A percentile compares a stretch with the other conserved stretches of the same genome.
Conservation (phyloP, 1,140 invertebrate species). For the Mercenaria mercenaria region DNA sequence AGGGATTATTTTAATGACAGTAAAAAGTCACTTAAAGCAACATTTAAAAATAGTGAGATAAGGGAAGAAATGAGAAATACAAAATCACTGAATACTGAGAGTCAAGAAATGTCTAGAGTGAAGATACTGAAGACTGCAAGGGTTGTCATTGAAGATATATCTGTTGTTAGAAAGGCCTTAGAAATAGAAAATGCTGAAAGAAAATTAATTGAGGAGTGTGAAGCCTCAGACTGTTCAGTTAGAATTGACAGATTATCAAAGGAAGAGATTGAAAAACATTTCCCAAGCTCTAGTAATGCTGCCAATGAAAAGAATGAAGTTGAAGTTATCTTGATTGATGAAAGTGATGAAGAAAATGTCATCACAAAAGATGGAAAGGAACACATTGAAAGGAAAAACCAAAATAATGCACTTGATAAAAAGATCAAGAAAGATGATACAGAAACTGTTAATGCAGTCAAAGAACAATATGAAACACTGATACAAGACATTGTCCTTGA, state of each 20-base stretch:
- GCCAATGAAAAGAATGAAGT: background rate
- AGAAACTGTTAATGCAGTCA: background rate
- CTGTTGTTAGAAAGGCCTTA: background rate
- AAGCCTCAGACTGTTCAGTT: background rate
- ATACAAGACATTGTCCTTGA: constrained; percentile 17
- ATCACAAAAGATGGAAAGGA: background rate
- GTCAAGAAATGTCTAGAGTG: background rate
- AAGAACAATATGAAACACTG: background rate
- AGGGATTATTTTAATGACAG: background rate
- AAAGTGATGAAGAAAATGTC: background rate
- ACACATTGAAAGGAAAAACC: background rate
- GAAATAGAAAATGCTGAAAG: constrained; percentile 11
- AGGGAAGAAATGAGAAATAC: background rate
- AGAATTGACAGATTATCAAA: constrained; percentile 24
- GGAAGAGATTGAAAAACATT: constrained; percentile 27
- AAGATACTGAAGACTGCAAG: background rate
- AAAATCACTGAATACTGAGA: background rate
- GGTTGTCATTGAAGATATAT: constrained; percentile 19
- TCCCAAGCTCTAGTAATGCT: background rate
- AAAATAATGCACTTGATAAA: background rate
- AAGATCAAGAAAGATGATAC: background rate
- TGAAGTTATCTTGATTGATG: background rate
- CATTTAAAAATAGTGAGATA: background rate
- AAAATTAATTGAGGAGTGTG: constrained; percentile 12
- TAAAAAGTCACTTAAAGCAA: background rate